Percentiles rank a stretch among this genome's conserved stretches.
Conservation (phyloP, 2,888 invertebrate genomes). For the Leptinotarsa haldemani region DNA sequence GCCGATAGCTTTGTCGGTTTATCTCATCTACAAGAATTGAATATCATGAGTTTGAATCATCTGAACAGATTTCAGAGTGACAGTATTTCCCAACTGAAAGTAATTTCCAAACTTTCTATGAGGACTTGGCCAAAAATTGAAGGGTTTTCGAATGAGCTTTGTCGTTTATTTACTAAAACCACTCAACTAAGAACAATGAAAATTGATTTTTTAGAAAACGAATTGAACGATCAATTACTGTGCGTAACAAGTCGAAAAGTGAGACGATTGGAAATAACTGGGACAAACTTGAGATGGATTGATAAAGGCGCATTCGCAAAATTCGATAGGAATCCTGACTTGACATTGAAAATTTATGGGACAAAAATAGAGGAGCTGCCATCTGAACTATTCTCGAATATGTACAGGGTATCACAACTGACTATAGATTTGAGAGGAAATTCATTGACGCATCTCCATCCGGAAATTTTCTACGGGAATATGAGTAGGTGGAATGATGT, state of each 20-base stretch:
- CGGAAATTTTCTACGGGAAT: constrained; percentile 88
- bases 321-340: constrained; percentile 79
- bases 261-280: constrained; percentile 83
- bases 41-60: constrained; percentile 78
- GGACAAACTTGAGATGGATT: constrained; percentile 78
- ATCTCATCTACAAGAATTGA: constrained; percentile 78
- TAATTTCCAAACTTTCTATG: constrained; percentile 77
- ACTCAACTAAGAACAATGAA: constrained; percentile 80
- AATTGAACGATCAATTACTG: constrained; percentile 80
- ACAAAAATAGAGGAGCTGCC: constrained; percentile 85
- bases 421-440: constrained; percentile 87
- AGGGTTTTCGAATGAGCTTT: constrained; percentile 71
- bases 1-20: constrained; percentile 79
- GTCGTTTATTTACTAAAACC: constrained; percentile 77
- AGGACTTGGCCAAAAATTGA: constrained; percentile 83
- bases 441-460: constrained; percentile 81
- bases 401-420: constrained; percentile 83
- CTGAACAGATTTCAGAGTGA: constrained; percentile 81
- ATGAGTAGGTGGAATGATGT: constrained; percentile 88
- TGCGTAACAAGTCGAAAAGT: constrained; percentile 84
- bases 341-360: constrained; percentile 80
- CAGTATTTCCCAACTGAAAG: constrained; percentile 78
- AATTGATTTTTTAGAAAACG: constrained; percentile 80
- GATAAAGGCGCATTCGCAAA: constrained; percentile 81
- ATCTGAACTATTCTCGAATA: constrained; percentile 80